phyloP scores from a whole-genome alignment of 2,113 vertebrate species.

The Peucedramus taeniatus region DNA sequence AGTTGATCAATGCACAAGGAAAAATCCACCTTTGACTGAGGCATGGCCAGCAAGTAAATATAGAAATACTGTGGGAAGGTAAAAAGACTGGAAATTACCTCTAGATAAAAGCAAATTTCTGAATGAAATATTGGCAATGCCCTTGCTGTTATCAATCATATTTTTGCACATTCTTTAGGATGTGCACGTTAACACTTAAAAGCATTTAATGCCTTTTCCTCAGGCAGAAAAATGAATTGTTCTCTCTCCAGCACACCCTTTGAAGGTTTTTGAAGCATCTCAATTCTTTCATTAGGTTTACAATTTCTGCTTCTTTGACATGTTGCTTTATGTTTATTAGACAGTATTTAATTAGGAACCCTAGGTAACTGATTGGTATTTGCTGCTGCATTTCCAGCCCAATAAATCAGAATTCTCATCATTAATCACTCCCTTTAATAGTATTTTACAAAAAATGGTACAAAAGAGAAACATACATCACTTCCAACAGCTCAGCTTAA shows the following conservation, averaged over 20 bases:
- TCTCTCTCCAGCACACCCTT: not conserved
- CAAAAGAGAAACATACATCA: not conserved
- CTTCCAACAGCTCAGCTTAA: not conserved
- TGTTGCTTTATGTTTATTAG: not conserved
- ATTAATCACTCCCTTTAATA: not conserved
- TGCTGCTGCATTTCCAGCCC: not conserved
- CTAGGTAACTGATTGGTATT: not conserved
- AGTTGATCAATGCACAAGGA: not conserved
- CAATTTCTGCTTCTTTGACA: not conserved
- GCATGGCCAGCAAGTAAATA: not conserved
- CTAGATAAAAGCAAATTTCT: not conserved
- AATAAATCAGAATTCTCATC: not conserved
- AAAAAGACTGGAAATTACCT: not conserved
- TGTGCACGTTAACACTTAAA: not conserved
- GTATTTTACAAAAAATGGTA: not conserved
- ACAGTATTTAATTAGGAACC: not conserved
- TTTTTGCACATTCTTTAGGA: fast-evolving
- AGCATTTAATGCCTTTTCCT: not conserved
- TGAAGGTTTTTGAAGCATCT: not conserved
- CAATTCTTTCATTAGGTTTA: not conserved
- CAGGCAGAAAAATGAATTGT: not conserved
- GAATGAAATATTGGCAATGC: not conserved
- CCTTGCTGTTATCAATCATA: too few species aligned
- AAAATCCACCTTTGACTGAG: not conserved
- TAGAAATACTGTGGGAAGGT: not conserved